phyloP scores from a whole-genome alignment of 2,113 vertebrate genomes.

The Tichodroma muraria region DNA sequence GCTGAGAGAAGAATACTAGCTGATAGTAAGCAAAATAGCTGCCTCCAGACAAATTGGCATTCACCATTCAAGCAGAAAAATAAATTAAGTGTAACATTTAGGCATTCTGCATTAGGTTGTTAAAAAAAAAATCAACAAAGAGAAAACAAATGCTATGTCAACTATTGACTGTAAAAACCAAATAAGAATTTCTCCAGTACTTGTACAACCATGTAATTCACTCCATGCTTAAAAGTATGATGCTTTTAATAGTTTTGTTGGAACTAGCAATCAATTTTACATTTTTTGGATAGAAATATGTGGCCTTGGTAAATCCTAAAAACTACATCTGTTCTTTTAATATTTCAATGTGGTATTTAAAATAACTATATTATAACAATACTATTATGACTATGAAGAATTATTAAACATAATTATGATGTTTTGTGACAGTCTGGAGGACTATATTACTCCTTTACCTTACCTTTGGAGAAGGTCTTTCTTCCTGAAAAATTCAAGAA shows the following conservation, averaged over 20 bases:
- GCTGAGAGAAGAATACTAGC: not conserved
- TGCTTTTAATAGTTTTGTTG: not conserved
- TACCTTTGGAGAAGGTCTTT: not conserved
- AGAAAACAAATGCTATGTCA: constrained; percentile 15
- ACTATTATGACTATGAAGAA: not conserved
- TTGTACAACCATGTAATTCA: not conserved
- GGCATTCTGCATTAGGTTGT: not conserved
- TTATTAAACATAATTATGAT: not conserved
- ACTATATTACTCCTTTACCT: not conserved
- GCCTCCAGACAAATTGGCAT: constrained; percentile 50
- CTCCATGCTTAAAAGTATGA: not conserved
- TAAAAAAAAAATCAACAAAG: not conserved
- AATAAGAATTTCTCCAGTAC: not conserved
- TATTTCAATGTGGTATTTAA: not conserved
- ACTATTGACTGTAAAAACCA: not conserved
- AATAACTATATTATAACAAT: not conserved
- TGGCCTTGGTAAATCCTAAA: not conserved
- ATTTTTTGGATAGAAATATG: not conserved
- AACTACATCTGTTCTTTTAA: not conserved
- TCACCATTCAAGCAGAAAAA: constrained; percentile 59
- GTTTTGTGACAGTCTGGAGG: not conserved
- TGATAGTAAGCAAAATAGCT: constrained; percentile 23
- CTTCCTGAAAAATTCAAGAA: not conserved
- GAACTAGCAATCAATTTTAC: not conserved
- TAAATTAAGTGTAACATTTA: constrained; percentile 65